Percentiles rank a stretch among this genome's conserved stretches.
These are phyloP conservation scores for Drosophila acutilabella DNA, from an alignment of 2,888 invertebrate genomes.

Conservation along the genomic window DNA sequence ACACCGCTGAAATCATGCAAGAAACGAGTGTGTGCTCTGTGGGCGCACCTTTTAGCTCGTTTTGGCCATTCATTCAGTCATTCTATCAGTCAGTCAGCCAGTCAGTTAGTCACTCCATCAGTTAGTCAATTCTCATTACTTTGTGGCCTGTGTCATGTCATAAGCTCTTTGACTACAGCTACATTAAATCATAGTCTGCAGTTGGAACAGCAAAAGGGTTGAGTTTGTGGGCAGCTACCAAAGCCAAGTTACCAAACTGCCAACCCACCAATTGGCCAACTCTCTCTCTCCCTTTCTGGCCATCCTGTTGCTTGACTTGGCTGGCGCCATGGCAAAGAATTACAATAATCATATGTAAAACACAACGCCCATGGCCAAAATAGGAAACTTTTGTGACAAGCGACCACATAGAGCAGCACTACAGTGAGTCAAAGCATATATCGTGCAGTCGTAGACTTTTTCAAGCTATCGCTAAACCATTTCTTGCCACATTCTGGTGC, in stretches of 20 bases:
- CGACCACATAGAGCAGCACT: conserved; percentile 21
- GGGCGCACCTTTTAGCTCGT: conserved; percentile 65
- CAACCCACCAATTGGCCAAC: conserved; percentile 16
- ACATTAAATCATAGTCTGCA: conserved; percentile 61
- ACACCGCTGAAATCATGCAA: conserved; percentile 71
- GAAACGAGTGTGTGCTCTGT: conserved; percentile 32
- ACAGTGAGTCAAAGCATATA: too few species aligned
- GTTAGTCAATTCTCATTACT: conserved; percentile 54
- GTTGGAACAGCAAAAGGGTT: conserved; percentile 66
- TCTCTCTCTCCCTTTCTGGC: not conserved
- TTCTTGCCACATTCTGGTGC: too few species aligned
- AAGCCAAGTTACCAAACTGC: conserved; percentile 13
- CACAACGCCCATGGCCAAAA: conserved; percentile 50
- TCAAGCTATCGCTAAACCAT: too few species aligned
- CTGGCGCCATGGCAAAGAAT: conserved; percentile 67
- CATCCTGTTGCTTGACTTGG: conserved; percentile 39
- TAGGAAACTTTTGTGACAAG: conserved; percentile 23
- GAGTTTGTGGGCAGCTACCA: conserved; percentile 39
- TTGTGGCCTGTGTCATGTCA: conserved; percentile 66
- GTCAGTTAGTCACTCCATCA: conserved; percentile 34
- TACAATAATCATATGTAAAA: conserved; percentile 67
- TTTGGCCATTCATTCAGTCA: conserved; percentile 44
- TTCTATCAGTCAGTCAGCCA: conserved; percentile 28
- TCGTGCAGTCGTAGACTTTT: too few species aligned
- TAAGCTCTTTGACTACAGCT: conserved; percentile 52